phyloP scores from a whole-genome alignment of 2,113 vertebrate species.

The Microcebus ravelobensis region DNA sequence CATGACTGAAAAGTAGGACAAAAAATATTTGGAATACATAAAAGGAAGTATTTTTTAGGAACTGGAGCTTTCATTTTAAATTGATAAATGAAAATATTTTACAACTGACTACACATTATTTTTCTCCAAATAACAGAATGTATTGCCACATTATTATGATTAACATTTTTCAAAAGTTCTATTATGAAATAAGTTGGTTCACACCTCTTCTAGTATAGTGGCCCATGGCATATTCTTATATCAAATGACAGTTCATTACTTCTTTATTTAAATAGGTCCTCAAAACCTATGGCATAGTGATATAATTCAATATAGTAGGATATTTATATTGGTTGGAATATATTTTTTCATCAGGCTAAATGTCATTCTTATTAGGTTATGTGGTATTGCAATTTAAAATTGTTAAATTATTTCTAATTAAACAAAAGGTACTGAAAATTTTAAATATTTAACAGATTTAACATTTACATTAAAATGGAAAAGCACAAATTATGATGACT shows the following conservation, averaged over 20 bases:
- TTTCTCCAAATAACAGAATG: background rate
- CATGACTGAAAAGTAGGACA: background rate
- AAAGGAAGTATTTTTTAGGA: background rate
- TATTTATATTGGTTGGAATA: background rate
- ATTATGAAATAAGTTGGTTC: background rate
- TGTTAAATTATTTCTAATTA: background rate
- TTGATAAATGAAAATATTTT: constrained; percentile 26
- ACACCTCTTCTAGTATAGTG: background rate
- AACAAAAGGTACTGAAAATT: background rate
- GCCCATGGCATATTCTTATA: background rate
- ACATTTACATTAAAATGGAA: background rate
- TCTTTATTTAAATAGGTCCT: background rate
- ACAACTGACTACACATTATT: background rate
- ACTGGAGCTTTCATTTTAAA: background rate
- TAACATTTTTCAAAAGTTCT: background rate
- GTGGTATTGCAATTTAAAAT: background rate
- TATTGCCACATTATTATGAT: background rate
- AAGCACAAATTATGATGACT: background rate
- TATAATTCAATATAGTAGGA: background rate
- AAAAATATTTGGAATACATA: background rate
- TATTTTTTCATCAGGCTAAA: background rate
- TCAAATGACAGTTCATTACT: background rate
- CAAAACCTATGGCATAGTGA: background rate
- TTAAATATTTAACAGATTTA: background rate
- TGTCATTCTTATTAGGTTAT: background rate